These are phyloP conservation scores for Campoplex nolae DNA, from an alignment of 2,888 invertebrate genomes.

Conservation along the genomic window DNA sequence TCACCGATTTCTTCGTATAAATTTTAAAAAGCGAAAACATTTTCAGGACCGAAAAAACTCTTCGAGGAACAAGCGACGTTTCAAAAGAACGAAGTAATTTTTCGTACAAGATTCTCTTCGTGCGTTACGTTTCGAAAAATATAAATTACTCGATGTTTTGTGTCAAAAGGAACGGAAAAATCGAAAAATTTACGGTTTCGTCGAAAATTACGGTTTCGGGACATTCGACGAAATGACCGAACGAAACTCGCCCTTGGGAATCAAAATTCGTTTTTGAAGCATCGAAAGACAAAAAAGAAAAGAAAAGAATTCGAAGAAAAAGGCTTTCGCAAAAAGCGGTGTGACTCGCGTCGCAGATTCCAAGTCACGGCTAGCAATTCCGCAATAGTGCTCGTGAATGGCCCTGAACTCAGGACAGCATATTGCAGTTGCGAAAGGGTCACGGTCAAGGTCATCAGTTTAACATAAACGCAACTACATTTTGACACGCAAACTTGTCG, in stretches of 20 bases:
- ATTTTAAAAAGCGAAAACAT: background rate
- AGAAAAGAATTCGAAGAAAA: background rate
- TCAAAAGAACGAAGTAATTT: too few relatives aligned
- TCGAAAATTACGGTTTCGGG: too few relatives aligned
- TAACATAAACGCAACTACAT: conserved; percentile 54
- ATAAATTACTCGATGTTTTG: too few relatives aligned
- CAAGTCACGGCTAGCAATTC: conserved; percentile 23
- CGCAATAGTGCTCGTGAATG: conserved; percentile 45
- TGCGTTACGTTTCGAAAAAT: too few relatives aligned
- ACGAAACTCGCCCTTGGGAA: too few relatives aligned
- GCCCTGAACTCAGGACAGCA: conserved; percentile 46
- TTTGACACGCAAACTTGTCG: conserved; percentile 27
- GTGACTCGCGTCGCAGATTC: conserved; percentile 11
- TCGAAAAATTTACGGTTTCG: too few relatives aligned
- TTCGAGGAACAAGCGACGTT: background rate
- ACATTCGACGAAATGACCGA: too few relatives aligned
- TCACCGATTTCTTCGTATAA: background rate
- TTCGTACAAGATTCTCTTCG: too few relatives aligned
- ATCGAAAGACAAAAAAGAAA: background rate
- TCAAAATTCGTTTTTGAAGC: background rate
- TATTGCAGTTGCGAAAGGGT: conserved; percentile 52
- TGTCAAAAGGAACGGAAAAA: too few relatives aligned
- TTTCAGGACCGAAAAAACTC: background rate
- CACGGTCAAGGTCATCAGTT: conserved; percentile 74
- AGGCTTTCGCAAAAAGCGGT: background rate